phyloP scores from a whole-genome alignment of 92 coral and sea anemone genomes.

The Parazoanthus swiftii region DNA sequence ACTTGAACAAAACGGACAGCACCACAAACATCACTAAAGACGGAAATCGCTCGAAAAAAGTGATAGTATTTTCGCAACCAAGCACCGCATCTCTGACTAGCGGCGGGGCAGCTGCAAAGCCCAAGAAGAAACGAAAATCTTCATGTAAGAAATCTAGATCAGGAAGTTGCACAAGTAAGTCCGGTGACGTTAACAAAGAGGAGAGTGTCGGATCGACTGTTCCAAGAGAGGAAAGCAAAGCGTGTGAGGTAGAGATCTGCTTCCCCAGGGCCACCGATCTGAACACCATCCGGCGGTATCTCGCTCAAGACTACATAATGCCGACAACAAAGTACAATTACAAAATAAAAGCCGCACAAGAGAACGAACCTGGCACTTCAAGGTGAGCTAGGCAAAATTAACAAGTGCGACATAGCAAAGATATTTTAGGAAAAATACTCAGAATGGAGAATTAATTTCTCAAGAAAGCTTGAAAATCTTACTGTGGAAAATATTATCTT shows the following conservation, averaged over 20 bases:
- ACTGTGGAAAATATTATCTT: no score
- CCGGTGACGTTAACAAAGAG: not conserved
- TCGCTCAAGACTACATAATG: conserved; percentile 9
- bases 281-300: not conserved
- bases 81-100: not conserved
- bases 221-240: not conserved
- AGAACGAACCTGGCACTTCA: conserved; percentile 17
- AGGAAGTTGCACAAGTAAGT: not conserved
- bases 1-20: not conserved
- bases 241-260: conserved; percentile 11
- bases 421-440: no score
- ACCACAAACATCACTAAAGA: not conserved
- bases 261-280: not conserved
- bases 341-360: not conserved
- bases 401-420: not conserved
- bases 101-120: not conserved
- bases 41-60: not conserved
- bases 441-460: no score
- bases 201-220: not conserved
- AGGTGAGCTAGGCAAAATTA: not conserved
- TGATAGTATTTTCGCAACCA: not conserved
- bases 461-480: no score
- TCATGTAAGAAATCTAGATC: not conserved
- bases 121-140: not conserved
- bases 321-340: not conserved